Base-by-base conservation (phyloP, 2,797 vertebrate species). In the Coregonus ussuriensis region DNA sequence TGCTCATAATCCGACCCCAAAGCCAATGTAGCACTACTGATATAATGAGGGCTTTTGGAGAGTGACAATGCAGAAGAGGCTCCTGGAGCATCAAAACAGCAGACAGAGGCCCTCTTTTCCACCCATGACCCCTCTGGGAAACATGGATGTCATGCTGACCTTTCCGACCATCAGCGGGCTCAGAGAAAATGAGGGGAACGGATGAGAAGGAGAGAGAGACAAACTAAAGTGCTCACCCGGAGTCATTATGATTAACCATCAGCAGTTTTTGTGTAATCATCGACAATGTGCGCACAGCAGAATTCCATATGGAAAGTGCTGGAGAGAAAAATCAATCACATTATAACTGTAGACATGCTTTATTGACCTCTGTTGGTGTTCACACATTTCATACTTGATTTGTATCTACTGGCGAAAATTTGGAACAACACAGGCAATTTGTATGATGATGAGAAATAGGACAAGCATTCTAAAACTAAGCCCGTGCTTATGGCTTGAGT, bases 241-340 rank as follows among this genome's bases (percentile, higher is more conserved):
- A 89, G 88, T 91, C 88, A 92, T 91, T 90, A 91, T 93, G 92
- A 94, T 92, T 92, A 93, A 93, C 92, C 88, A 92, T 93, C 88
- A 91, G 92, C 91, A 89, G 90, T 91, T 91, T 92, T 91, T 90
- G 87, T 91, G 90, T 94, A 94, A 93, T 93, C 91, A 93, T 90
- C 85, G 86, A 86, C 90, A 88, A 82, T 79, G 88, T 83, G 88
- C 85, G 80, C 82, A 78, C 85, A 78, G 84, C 89, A 88, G 77
- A 90, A 83, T 87, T 9, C 41, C 82, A 76, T 81, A 89, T 88
- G 88, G 89, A 90, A 47, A 47, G 41, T 11, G 41, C 41, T 47
- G 41, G 85, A 83, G 92, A 91, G 89, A 79, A 91, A 92, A 91
- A 89, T 90, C 92, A 93, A 94, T 94, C 89, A 92, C 92, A 93